Percentiles rank a stretch among this genome's conserved stretches.
Conservation (phyloP, 1,140 invertebrate species). For the Heterodera carotae region DNA sequence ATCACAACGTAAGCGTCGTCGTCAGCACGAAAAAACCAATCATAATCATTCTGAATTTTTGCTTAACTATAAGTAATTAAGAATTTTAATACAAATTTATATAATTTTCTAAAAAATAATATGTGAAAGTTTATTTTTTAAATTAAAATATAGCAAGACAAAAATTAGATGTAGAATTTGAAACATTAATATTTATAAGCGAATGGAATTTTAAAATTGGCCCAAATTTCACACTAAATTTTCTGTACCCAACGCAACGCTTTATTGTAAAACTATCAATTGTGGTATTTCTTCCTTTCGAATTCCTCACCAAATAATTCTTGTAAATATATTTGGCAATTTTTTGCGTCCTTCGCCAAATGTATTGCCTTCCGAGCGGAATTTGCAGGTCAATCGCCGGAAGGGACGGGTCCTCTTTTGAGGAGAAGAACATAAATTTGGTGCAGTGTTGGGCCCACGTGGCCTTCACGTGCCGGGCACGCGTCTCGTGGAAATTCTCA, state of each 20-base stretch:
- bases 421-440: slow-evolving; percentile 64
- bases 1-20: slow-evolving; percentile 64
- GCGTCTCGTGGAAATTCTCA: slow-evolving; percentile 82
- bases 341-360: slow-evolving; percentile 91
- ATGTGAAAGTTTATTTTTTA: no score
- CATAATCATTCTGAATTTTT: slow-evolving; percentile 59
- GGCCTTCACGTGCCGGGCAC: slow-evolving; percentile 78
- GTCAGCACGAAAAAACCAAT: slow-evolving; percentile 66
- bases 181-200: no score
- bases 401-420: slow-evolving; percentile 43
- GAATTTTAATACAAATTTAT: no score
- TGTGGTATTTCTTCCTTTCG: no score
- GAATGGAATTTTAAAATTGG: neutral
- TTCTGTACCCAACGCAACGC: no score
- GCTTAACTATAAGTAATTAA: no score
- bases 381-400: slow-evolving; percentile 70
- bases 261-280: no score
- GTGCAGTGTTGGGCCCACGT: slow-evolving; percentile 93
- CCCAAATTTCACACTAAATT: neutral
- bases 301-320: slow-evolving; percentile 60
- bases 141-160: no score
- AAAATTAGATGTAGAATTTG: no score
- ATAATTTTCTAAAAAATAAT: no score
- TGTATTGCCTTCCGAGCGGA: slow-evolving; percentile 77
- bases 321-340: slow-evolving; percentile 76